A percentile compares a stretch with the other conserved stretches of the same genome.
These are phyloP conservation scores for Alca torda DNA, from an alignment of 2,797 vertebrate species.

Conservation along the genomic window DNA sequence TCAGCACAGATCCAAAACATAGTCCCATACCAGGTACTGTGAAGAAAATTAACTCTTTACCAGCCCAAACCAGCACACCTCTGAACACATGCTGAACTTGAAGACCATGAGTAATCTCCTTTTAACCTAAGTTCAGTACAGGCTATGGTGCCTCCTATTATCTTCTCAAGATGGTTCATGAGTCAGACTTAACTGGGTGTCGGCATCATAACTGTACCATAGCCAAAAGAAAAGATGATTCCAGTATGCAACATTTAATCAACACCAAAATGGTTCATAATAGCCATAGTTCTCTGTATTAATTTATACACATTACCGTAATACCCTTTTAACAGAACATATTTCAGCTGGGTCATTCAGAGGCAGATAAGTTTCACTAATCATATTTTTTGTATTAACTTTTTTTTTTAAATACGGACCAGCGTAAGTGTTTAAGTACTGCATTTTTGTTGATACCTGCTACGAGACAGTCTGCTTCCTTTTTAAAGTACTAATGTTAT, in stretches of 20 bases:
- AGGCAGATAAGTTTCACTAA: neutral
- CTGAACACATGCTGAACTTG: neutral
- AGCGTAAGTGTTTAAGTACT: neutral
- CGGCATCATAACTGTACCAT: neutral
- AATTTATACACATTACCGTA: neutral
- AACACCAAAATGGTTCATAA: neutral
- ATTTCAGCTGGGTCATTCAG: neutral
- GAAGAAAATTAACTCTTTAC: too few relatives aligned
- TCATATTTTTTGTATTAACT: neutral
- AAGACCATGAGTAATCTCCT: neutral
- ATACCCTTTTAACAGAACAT: neutral
- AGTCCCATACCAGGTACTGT: too few relatives aligned
- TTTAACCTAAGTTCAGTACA: neutral
- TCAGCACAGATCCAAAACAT: too few relatives aligned
- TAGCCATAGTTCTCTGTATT: neutral
- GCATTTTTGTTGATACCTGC: neutral
- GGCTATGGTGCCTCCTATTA: neutral
- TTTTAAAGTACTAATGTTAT: neutral
- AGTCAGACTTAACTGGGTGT: neutral
- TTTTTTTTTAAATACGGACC: neutral
- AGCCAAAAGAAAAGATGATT: neutral
- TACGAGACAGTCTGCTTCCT: neutral
- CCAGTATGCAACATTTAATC: neutral
- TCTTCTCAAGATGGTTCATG: neutral
- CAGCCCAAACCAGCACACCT: too few relatives aligned